These are phyloP conservation scores for Ceratina japonica DNA, from an alignment of 1,140 invertebrate species.

Conservation along the genomic window DNA sequence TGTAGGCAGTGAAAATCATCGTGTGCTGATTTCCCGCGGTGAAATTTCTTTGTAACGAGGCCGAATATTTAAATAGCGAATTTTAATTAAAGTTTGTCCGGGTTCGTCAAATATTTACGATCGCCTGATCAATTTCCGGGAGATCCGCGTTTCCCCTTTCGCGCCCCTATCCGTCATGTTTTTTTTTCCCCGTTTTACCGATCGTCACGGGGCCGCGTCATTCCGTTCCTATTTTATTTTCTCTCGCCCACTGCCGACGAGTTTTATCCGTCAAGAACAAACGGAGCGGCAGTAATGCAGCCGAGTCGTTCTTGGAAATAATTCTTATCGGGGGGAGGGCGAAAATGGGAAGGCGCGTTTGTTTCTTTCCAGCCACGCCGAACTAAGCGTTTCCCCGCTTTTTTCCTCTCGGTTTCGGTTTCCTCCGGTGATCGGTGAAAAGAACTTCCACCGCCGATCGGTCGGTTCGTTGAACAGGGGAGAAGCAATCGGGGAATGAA, in stretches of 20 bases:
- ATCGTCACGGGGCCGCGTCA: background rate
- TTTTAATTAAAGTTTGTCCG: constrained; percentile 48
- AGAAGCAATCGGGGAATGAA: constrained; percentile 25
- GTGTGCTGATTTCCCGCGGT: constrained; percentile 16
- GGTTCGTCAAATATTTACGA: constrained; percentile 50
- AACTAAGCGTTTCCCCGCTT: background rate
- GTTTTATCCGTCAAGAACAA: constrained; percentile 33
- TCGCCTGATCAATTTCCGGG: constrained; percentile 45
- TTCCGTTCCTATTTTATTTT: constrained; percentile 33
- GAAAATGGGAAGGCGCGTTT: constrained; percentile 22
- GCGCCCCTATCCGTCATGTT: background rate
- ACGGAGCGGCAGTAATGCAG: constrained; percentile 36
- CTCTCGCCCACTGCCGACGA: constrained; percentile 18
- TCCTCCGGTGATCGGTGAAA: background rate
- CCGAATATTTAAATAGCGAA: constrained; percentile 49
- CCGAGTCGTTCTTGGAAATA: constrained; percentile 25
- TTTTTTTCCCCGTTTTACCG: background rate
- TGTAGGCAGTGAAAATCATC: background rate
- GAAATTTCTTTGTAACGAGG: constrained; percentile 34
- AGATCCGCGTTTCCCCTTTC: background rate
- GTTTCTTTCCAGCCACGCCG: constrained; percentile 5
- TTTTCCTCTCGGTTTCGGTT: background rate
- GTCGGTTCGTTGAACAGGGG: background rate
- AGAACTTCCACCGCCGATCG: background rate
- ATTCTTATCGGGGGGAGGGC: constrained; percentile 32